A percentile compares a stretch with the other conserved stretches of the same genome.
Evolutionary conservation across 2,797 vertebrate species (phyloP).

Genomic region (Hylomyscus alleni): DNA sequence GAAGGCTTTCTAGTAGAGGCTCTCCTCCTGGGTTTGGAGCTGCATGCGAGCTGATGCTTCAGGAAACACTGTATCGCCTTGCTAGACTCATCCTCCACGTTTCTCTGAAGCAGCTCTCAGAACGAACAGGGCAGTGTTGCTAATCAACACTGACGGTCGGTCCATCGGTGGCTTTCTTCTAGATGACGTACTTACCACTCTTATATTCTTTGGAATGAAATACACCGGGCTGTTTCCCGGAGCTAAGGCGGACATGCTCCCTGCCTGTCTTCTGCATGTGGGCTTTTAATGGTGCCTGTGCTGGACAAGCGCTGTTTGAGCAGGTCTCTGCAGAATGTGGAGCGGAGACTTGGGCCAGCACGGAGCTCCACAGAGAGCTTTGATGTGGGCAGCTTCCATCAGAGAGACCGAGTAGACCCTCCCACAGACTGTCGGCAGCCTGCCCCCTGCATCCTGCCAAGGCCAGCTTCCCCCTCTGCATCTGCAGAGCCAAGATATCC

Average conservation of each 20-base stretch:
- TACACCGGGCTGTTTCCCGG: neutral
- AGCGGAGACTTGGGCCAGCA: neutral
- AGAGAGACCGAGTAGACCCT: neutral
- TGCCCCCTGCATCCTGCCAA: neutral
- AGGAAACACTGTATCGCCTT: neutral
- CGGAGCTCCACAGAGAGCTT: neutral
- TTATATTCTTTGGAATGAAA: neutral
- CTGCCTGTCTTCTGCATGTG: neutral
- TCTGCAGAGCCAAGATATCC: neutral
- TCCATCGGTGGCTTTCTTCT: accelerated
- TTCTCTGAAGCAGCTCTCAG: no score
- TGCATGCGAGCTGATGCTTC: accelerated
- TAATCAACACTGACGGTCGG: neutral
- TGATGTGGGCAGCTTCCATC: conserved; percentile 5
- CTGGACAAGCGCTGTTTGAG: neutral
- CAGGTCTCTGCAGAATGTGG: conserved; percentile 20
- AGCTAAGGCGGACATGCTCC: accelerated
- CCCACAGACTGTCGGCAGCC: neutral
- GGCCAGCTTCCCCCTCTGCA: neutral
- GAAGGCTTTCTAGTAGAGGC: accelerated
- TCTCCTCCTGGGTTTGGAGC: no score
- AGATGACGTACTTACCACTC: no score
- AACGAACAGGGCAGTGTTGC: neutral
- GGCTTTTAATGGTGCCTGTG: neutral
- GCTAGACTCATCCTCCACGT: accelerated